phyloP scores from a whole-genome alignment of 2,797 vertebrate species.

The Sebastolobus altivelis region DNA sequence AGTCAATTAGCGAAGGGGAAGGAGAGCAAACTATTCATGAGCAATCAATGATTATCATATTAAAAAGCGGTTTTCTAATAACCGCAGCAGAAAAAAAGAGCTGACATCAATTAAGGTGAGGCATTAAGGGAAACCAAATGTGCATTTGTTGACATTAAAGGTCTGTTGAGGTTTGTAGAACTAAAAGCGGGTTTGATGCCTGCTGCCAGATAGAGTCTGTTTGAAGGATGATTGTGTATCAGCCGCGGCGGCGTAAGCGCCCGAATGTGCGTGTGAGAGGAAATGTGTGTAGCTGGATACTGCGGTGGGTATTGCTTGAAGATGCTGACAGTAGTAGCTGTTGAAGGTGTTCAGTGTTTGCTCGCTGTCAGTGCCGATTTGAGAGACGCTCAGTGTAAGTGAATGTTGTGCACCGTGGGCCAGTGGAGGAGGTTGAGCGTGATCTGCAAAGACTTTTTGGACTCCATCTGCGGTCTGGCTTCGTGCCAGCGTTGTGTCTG shows the following conservation, averaged over 20 bases:
- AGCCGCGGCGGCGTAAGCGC: not conserved
- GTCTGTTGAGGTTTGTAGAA: conserved; percentile 39
- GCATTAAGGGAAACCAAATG: conserved; percentile 44
- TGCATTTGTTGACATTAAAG: conserved; percentile 57
- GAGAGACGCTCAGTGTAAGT: conserved; percentile 74
- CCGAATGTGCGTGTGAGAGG: conserved; percentile 9
- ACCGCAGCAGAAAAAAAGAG: conserved; percentile 32
- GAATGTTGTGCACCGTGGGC: conserved; percentile 74
- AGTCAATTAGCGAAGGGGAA: conserved; percentile 74
- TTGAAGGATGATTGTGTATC: conserved; percentile 53
- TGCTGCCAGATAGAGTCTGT: conserved; percentile 54
- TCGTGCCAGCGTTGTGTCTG: conserved; percentile 55
- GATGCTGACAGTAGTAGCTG: conserved; percentile 75
- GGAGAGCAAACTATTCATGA: conserved; percentile 73
- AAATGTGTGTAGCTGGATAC: conserved; percentile 40
- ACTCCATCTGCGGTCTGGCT: conserved; percentile 65
- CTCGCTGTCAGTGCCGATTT: conserved; percentile 75
- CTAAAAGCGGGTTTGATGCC: conserved; percentile 58
- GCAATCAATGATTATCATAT: conserved; percentile 79
- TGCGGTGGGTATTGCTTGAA: conserved; percentile 61
- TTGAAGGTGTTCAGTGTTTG: conserved; percentile 78
- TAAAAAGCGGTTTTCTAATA: conserved; percentile 62
- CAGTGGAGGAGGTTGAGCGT: conserved; percentile 66
- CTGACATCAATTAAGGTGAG: conserved; percentile 66
- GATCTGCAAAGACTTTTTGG: conserved; percentile 70